Evolutionary conservation across 2,888 invertebrate species (phyloP).

Genomic region (Microplitis manilae): DNA sequence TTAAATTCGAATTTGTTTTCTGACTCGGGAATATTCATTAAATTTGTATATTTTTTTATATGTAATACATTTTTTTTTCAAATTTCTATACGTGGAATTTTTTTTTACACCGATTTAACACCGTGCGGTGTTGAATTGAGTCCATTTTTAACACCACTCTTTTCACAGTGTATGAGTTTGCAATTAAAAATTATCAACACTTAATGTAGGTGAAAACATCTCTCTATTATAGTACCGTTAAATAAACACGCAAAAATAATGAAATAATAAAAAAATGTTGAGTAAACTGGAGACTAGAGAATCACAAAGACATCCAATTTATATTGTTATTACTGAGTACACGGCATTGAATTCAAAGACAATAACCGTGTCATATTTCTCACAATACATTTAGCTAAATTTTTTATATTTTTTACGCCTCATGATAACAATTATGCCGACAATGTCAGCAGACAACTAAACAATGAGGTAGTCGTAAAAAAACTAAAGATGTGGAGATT

Average conservation of each 20-base stretch:
- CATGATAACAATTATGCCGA: constrained; percentile 11
- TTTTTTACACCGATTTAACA: too few species aligned
- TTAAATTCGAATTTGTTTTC: too few species aligned
- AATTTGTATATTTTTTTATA: too few species aligned
- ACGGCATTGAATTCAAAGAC: constrained; percentile 54
- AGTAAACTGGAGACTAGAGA: constrained; percentile 5
- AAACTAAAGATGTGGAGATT: not conserved
- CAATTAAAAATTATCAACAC: not conserved
- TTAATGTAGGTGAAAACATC: not conserved
- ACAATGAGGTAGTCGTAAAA: not conserved
- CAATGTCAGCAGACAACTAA: constrained; percentile 14
- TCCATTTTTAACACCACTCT: too few species aligned
- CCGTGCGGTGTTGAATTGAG: too few species aligned
- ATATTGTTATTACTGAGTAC: constrained; percentile 3
- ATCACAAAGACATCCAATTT: not conserved
- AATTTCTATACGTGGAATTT: too few species aligned
- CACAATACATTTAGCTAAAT: constrained; percentile 55
- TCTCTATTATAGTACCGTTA: not conserved
- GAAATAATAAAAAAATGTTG: not conserved
- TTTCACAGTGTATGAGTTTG: too few species aligned
- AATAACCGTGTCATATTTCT: constrained; percentile 61
- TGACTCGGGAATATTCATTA: too few species aligned
- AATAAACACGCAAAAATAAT: not conserved
- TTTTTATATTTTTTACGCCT: constrained; percentile 25
- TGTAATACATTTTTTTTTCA: too few species aligned